A percentile compares a stretch with the other conserved stretches of the same genome.
Evolutionary conservation across 1,140 invertebrate genomes (phyloP).

Genomic region (Drosophila pectinifera): DNA sequence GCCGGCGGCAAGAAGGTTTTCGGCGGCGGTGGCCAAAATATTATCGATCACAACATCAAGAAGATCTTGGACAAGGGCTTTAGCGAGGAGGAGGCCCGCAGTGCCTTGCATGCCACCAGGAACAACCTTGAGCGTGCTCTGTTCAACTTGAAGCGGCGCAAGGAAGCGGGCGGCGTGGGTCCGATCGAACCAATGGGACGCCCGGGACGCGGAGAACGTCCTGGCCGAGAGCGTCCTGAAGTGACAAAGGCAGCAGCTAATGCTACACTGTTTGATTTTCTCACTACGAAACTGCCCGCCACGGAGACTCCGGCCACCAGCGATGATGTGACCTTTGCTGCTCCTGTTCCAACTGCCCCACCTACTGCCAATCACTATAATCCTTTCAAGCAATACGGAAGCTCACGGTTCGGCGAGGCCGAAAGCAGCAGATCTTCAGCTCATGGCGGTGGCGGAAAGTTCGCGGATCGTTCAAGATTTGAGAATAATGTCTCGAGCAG

Average conservation of each 20-base stretch:
- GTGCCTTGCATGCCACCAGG: conserved; percentile 89
- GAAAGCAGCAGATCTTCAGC: conserved; percentile 11
- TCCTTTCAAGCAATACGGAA: conserved; percentile 45
- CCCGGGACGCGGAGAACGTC: conserved; percentile 85
- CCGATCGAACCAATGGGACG: conserved; percentile 82
- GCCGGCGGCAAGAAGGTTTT: conserved; percentile 91
- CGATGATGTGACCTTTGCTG: conserved; percentile 67
- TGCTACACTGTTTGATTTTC: conserved; percentile 94
- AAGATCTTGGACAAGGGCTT: conserved; percentile 93
- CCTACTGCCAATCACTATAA: conserved; percentile 50
- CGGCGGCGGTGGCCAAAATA: conserved; percentile 89
- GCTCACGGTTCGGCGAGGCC: conserved; percentile 8
- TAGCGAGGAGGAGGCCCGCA: conserved; percentile 90
- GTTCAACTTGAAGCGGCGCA: conserved; percentile 88
- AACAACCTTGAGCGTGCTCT: conserved; percentile 91
- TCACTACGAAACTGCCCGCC: conserved; percentile 90
- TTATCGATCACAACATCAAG: conserved; percentile 92
- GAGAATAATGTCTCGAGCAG: conserved; percentile 84
- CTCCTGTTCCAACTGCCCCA: conserved; percentile 85
- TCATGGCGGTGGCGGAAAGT: conserved; percentile 33
- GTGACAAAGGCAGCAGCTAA: conserved; percentile 92
- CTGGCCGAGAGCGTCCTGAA: conserved; percentile 70
- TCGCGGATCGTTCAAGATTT: conserved; percentile 61
- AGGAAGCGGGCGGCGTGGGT: conserved; percentile 80
- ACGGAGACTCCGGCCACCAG: conserved; percentile 27